Base-by-base conservation (phyloP, 2,113 vertebrate species). In the Tachysurus fulvidraco region DNA sequence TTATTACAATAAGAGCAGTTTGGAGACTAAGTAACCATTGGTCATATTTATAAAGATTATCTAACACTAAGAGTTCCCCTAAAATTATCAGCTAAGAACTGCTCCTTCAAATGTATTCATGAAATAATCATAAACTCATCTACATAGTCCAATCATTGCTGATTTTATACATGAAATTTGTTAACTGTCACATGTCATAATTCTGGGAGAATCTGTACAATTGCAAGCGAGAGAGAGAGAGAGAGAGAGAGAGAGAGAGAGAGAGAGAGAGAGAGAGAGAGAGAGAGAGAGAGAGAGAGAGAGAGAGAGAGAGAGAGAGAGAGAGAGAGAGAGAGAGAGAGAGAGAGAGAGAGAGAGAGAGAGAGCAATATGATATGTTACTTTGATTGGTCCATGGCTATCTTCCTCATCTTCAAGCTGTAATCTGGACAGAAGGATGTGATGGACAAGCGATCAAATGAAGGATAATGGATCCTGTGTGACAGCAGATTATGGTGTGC, bases 391-490 rank as follows among this genome's bases (percentile, higher is more conserved):
- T 95, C 95, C 94, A 93, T 81, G 90, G 93, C 88, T 92, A 95
- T 94, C 93, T 94, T 96, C 93, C 94, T 95, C 89, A 95, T 94
- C 95, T 95, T 95, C 94, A 94, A 89, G 92, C 93, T 94, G 95
- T 94, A 95, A 94, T 96, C 95, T 77, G 95, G 93, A 94, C 93
- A 95, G 90, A 95, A 92, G 92, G 95, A 94, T 93, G 94, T 94
- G 89, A 95, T 93, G 91, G 94, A 95, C 90, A 95, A 93, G 92
- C 94, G 95, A 86, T 96, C 94, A 92, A 94, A 96, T 95, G 95
- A 95, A 90, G 93, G 93, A 92, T 93, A 94, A 91, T 92, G 94
- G 88, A 86, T 87, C 94, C 95, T 95, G 94, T 91, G 90, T 92
- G 86, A 87, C 84, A 85, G 57, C 65, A 90, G 44, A 90, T 67